Evolutionary conservation across 2,888 invertebrate genomes (phyloP).

Genomic region (Plagiodera versicolora): DNA sequence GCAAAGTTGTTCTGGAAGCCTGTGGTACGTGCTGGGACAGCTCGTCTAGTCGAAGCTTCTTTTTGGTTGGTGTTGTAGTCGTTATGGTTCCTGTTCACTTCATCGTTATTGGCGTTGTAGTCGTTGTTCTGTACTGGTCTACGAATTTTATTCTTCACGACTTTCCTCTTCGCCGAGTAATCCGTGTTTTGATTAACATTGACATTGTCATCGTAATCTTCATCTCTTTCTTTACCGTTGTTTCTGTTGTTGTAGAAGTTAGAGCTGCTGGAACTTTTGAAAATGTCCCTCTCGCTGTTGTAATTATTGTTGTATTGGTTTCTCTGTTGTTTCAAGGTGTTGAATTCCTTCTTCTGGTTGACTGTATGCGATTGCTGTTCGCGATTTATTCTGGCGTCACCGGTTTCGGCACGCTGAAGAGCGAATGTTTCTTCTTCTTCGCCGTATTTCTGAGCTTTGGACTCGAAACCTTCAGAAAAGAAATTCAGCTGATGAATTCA

Average conservation of each 20-base stretch:
- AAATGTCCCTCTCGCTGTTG: slow-evolving; percentile 59
- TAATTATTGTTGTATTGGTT: slow-evolving; percentile 37
- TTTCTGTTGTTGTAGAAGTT: slow-evolving; percentile 73
- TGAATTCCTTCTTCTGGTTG: slow-evolving; percentile 51
- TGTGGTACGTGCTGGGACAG: slow-evolving; percentile 42
- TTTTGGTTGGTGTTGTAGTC: slow-evolving; percentile 28
- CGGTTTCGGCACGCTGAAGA: slow-evolving; percentile 71
- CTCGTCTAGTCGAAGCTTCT: slow-evolving; percentile 45
- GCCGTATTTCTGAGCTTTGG: slow-evolving; percentile 63
- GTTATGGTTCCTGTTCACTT: slow-evolving; percentile 25
- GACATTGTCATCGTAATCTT: slow-evolving; percentile 58
- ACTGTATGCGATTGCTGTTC: slow-evolving; percentile 51
- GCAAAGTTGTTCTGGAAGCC: slow-evolving; percentile 55
- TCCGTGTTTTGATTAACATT: slow-evolving; percentile 54
- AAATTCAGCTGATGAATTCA: too few relatives aligned
- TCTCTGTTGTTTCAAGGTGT: slow-evolving; percentile 39
- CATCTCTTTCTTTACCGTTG: slow-evolving; percentile 62
- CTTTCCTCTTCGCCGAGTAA: slow-evolving; percentile 52
- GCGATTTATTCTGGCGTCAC: slow-evolving; percentile 56
- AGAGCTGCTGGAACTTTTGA: slow-evolving; percentile 72
- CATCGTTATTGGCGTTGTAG: slow-evolving; percentile 36
- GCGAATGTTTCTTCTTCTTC: slow-evolving; percentile 75
- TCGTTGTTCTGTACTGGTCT: slow-evolving; percentile 45
- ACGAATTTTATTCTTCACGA: slow-evolving; percentile 52
- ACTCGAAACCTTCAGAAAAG: slow-evolving; percentile 60